Evolutionary conservation across 2,888 invertebrate genomes (phyloP), one percentile per base, ranked within the genome.

Genomic region (Aphrophora alni): DNA sequence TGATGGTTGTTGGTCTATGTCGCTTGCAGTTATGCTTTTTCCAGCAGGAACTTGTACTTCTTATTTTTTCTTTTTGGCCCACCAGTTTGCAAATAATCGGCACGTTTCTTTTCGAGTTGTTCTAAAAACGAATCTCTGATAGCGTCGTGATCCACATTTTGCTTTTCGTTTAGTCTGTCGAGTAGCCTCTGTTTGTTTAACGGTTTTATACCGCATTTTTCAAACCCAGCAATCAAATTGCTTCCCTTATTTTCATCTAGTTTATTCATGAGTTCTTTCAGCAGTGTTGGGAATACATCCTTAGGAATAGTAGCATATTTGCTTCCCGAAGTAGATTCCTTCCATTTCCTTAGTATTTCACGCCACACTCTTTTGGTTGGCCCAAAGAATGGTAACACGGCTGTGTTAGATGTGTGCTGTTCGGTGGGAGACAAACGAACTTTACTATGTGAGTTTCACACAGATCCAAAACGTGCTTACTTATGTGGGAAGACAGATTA

Each of bases 361-460:
- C 82, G 51, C 86, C 86, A 87, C 12, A 75, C 68, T 28, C 69
- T 74, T 73, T 86, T 86, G 76, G 85, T 82, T n/a, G 86, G 85
- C 21, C 78, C 69, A 81, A 86, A 87, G 73, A 83, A 84, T 8
- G 83, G 82, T 0, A 87, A 84, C 84, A 79, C 21, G 85, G 84
- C 38, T 85, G 85, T 17, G 83, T 83, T 5, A 85, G 44, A 75
- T 85, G 85, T 2, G 85, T 84, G n/a, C 82, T 75, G 82, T 86
- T 86, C 8, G 85, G 82, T n/a, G 86, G 86, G 14, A 86, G 79
- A 51, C 87, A 85, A 10, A 87, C 82, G 82, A 87, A 87, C n/a
- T 75, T 81, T 17, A 87, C 86, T 78, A 86, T 82, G 80, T 87
- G 83, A 28, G 84, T 82, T 74, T 85, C 80, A 81, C 87, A 88